Evolutionary conservation across 2,797 vertebrate genomes (phyloP).

Genomic region (Halcyon chelicuti): DNA sequence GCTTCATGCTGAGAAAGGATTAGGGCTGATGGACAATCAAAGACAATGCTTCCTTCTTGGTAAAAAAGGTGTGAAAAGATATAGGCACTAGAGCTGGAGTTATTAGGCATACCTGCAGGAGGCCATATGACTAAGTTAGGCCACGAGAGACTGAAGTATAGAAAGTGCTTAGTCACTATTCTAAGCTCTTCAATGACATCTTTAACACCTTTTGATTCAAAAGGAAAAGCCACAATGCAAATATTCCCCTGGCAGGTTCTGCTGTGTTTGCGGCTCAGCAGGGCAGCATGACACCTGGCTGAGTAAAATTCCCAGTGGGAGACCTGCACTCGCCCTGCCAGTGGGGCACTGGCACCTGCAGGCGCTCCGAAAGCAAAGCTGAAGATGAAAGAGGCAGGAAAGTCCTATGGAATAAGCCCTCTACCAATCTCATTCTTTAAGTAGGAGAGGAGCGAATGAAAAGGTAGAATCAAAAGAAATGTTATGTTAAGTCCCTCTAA

Average conservation of each 20-base stretch:
- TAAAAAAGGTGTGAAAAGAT: slow-evolving; percentile 82
- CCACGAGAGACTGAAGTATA: slow-evolving; percentile 65
- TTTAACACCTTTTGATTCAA: slow-evolving; percentile 74
- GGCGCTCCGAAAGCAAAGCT: slow-evolving; percentile 84
- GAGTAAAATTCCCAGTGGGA: slow-evolving; percentile 88
- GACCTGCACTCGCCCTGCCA: slow-evolving; percentile 83
- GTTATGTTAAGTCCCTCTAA: neutral
- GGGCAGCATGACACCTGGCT: slow-evolving; percentile 85
- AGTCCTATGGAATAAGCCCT: slow-evolving; percentile 69
- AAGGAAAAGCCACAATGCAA: slow-evolving; percentile 78
- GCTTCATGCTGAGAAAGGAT: slow-evolving; percentile 82
- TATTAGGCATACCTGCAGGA: slow-evolving; percentile 80
- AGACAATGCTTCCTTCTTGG: slow-evolving; percentile 81
- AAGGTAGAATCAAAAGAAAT: slow-evolving; percentile 55
- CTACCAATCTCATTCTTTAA: slow-evolving; percentile 77
- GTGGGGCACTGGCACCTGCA: slow-evolving; percentile 78
- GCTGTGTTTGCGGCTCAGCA: slow-evolving; percentile 86
- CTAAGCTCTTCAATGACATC: slow-evolving; percentile 74
- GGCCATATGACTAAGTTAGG: slow-evolving; percentile 72
- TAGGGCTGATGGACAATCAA: slow-evolving; percentile 84
- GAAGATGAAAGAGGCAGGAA: slow-evolving; percentile 84
- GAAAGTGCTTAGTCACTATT: slow-evolving; percentile 79
- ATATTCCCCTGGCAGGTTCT: slow-evolving; percentile 82
- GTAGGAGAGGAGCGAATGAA: slow-evolving; percentile 64
- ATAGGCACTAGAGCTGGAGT: slow-evolving; percentile 71